Evolutionary conservation across 2,113 vertebrate species (phyloP).

Genomic region (Leuciscus idus): DNA sequence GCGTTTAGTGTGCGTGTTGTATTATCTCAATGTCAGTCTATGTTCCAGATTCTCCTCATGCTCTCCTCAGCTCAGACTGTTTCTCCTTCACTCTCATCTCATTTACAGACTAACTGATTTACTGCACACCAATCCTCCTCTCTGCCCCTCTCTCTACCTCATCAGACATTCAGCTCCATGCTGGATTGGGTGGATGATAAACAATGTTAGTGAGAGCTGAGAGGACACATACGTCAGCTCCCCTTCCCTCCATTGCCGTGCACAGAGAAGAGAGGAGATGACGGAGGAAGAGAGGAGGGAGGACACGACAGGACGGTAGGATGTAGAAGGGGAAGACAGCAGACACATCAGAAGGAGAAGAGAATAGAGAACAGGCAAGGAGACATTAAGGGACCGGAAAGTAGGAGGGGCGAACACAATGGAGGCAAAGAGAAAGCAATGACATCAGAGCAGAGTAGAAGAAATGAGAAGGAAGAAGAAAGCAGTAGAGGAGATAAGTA

Average conservation of each 20-base stretch:
- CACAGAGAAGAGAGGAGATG: not conserved
- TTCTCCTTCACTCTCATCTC: conserved; percentile 47
- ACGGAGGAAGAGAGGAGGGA: not conserved
- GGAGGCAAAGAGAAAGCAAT: not conserved
- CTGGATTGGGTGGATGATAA: conserved; percentile 42
- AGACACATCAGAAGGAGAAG: not conserved
- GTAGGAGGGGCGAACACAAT: not conserved
- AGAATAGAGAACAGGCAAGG: not conserved
- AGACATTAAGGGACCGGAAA: not conserved
- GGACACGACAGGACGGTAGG: not conserved
- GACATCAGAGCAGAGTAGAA: not conserved
- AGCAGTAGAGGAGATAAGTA: not conserved
- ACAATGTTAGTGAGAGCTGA: conserved; percentile 20
- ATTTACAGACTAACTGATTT: conserved; percentile 53
- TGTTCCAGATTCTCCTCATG: conserved; percentile 26
- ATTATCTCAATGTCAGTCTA: conserved; percentile 56
- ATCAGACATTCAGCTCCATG: conserved; percentile 55
- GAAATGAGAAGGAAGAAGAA: not conserved
- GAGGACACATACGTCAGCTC: conserved; percentile 40
- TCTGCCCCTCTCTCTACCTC: conserved; percentile 19
- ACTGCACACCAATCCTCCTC: conserved; percentile 15
- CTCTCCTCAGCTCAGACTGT: conserved; percentile 42
- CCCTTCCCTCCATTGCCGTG: not conserved
- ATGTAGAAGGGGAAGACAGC: not conserved
- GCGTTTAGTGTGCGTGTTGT: conserved; percentile 20